These are phyloP conservation scores for Conchocele bisecta DNA, from an alignment of 2,888 invertebrate species.

Conservation along the genomic window DNA sequence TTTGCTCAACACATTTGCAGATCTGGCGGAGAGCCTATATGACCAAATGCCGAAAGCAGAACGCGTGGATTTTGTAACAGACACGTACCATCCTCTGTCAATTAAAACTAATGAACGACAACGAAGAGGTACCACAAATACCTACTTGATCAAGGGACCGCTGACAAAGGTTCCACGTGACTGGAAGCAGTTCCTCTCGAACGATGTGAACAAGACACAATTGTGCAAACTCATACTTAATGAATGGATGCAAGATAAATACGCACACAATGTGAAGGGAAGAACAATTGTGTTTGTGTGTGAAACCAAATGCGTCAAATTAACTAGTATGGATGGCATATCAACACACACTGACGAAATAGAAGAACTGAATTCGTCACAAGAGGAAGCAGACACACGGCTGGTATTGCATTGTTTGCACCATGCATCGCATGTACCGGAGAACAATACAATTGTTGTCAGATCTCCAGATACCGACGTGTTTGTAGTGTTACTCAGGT, in stretches of 20 bases:
- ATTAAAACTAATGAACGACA: constrained; percentile 1
- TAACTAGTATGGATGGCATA: constrained; percentile 11
- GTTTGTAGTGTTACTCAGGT: not conserved
- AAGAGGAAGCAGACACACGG: constrained; percentile 35
- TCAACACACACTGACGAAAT: not conserved
- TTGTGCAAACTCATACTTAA: constrained; percentile 8
- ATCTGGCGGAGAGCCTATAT: constrained; percentile 4
- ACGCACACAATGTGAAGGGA: not conserved
- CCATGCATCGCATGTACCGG: not conserved
- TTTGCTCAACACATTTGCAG: too few species aligned
- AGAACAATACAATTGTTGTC: constrained; percentile 19
- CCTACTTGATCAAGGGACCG: too few species aligned
- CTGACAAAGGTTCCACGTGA: constrained; percentile 11
- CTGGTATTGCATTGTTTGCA: constrained; percentile 19
- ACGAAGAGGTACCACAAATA: too few species aligned
- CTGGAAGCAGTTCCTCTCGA: constrained; percentile 27
- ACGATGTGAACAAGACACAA: constrained; percentile 36
- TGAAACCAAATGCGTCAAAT: too few species aligned
- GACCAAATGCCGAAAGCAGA: constrained; percentile 1
- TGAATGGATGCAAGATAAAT: constrained; percentile 10
- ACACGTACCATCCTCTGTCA: constrained; percentile 1
- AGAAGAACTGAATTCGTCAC: constrained; percentile 9
- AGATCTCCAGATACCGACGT: constrained; percentile 38
- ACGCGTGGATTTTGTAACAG: constrained; percentile 27
- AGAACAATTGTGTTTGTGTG: too few species aligned